Conservation (phyloP, 2,113 vertebrate species). For the Columbina picui region DNA sequence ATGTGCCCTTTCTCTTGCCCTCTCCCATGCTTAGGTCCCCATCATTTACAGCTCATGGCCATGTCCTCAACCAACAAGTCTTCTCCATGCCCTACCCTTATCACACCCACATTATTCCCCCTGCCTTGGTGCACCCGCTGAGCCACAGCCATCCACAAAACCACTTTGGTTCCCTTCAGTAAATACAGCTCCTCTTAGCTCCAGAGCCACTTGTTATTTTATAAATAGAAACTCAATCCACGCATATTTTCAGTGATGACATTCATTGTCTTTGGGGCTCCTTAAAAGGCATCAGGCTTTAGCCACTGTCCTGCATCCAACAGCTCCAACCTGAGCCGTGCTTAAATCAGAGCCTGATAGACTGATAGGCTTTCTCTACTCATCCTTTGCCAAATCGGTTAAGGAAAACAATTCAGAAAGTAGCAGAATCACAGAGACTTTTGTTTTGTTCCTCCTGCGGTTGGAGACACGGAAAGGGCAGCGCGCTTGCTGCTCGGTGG, state of each 20-base stretch:
- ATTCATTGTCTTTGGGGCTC: conserved; percentile 77
- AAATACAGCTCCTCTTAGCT: not conserved
- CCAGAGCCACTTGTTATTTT: conserved; percentile 22
- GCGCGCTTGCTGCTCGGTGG: not conserved
- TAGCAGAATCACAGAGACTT: not conserved
- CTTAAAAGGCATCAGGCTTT: conserved; percentile 76
- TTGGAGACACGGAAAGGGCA: not conserved
- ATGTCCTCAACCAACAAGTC: not conserved
- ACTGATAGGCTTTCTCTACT: not conserved
- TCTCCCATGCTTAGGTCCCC: not conserved
- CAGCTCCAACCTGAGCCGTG: not conserved
- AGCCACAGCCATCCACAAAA: not conserved
- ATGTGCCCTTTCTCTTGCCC: not conserved
- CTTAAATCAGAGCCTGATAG: not conserved
- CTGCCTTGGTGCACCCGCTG: not conserved
- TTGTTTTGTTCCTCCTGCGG: not conserved
- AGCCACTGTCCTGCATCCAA: not conserved
- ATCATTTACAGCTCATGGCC: not conserved
- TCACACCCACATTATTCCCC: not conserved
- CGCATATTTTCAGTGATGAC: conserved; percentile 70
- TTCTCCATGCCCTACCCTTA: not conserved
- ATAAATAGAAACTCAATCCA: conserved; percentile 79
- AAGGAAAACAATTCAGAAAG: not conserved
- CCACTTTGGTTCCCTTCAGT: not conserved
- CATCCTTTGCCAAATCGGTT: not conserved